A percentile compares a stretch with the other conserved stretches of the same genome.
These are phyloP conservation scores for Anarrhichthys ocellatus DNA, from an alignment of 2,113 vertebrate genomes.

Conservation along the genomic window DNA sequence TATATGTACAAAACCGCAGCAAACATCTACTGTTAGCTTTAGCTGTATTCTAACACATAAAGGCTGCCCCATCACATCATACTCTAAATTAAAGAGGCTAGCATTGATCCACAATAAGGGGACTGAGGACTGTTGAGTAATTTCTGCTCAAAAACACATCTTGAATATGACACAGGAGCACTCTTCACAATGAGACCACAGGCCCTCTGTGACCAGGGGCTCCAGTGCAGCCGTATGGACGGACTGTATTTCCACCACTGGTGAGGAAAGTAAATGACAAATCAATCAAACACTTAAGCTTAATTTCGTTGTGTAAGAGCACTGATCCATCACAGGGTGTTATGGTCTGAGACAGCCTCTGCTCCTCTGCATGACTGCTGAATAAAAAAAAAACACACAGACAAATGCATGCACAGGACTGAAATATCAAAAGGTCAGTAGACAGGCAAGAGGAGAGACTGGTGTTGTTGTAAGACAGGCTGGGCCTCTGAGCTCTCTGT, in stretches of 20 bases:
- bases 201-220: conserved; percentile 13
- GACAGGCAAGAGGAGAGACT: conserved; percentile 58
- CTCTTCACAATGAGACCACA: conserved; percentile 44
- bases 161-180: conserved; percentile 41
- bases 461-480: conserved; percentile 57
- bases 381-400: not conserved
- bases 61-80: not conserved
- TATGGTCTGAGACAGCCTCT: conserved; percentile 52
- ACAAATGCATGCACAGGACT: conserved; percentile 30
- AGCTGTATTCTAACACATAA: not conserved
- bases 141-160: conserved; percentile 30
- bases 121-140: conserved; percentile 23
- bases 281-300: conserved; percentile 73
- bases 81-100: conserved; percentile 17
- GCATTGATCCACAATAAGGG: conserved; percentile 33
- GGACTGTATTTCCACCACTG: conserved; percentile 43
- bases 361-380: conserved; percentile 43
- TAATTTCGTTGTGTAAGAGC: conserved; percentile 71
- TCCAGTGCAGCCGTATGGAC: not conserved
- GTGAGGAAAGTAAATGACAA: conserved; percentile 65
- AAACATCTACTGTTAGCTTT: not conserved
- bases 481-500: conserved; percentile 56
- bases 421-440: conserved; percentile 79
- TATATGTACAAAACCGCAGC: not conserved
- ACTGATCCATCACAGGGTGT: conserved; percentile 68